These are phyloP conservation scores for Ophion ellenae DNA, from an alignment of 2,888 invertebrate genomes.

Conservation along the genomic window DNA sequence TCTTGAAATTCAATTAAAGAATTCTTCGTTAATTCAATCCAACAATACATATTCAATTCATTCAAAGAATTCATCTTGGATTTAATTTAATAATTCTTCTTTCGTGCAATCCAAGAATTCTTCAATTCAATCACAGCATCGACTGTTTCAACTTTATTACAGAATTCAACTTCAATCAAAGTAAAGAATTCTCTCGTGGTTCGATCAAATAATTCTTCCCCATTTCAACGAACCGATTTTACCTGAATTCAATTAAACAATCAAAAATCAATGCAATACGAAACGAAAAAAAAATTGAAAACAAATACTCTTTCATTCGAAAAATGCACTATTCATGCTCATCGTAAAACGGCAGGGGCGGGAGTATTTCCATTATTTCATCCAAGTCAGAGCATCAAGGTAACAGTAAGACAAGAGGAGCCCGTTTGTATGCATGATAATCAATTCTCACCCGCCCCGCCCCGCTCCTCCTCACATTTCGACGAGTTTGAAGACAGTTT, in stretches of 20 bases:
- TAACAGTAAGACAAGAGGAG: neutral
- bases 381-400: neutral
- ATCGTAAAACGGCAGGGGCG: no score
- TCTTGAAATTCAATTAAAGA: no score
- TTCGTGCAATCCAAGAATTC: no score
- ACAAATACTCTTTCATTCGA: neutral
- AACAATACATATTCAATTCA: no score
- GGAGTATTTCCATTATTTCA: neutral
- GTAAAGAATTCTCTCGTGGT: neutral
- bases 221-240: neutral
- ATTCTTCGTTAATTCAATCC: no score
- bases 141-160: no score
- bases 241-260: neutral
- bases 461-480: neutral
- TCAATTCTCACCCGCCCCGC: neutral
- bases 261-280: neutral
- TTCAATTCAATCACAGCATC: no score
- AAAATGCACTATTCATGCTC: neutral
- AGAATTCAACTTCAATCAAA: no score
- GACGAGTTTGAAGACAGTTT: constrained; percentile 12
- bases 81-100: no score
- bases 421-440: neutral
- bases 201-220: neutral
- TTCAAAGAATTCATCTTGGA: no score
- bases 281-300: neutral